phyloP scores from a whole-genome alignment of 2,797 vertebrate species.

The Synanceia verrucosa region DNA sequence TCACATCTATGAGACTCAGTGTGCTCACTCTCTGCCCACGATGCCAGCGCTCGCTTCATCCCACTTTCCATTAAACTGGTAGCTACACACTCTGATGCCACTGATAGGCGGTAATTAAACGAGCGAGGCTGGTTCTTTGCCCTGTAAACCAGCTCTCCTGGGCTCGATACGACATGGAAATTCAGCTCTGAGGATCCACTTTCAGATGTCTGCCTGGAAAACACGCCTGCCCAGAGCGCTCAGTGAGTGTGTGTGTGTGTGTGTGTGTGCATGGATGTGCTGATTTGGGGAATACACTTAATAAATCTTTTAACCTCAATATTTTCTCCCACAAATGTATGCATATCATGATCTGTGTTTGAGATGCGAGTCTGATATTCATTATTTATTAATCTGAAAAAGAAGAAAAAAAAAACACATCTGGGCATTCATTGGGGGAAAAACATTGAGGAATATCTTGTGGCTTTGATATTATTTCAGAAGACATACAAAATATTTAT shows the following conservation, averaged over 20 bases:
- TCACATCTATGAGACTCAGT: slow-evolving; percentile 31
- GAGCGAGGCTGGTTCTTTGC: slow-evolving; percentile 69
- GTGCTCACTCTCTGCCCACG: slow-evolving; percentile 40
- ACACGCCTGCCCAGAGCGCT: slow-evolving; percentile 46
- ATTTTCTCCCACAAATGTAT: slow-evolving; percentile 56
- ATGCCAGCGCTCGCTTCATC: slow-evolving; percentile 57
- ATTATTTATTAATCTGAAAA: slow-evolving; percentile 65
- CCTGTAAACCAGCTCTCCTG: slow-evolving; percentile 76
- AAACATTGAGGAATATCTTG: slow-evolving; percentile 23
- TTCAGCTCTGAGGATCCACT: slow-evolving; percentile 67
- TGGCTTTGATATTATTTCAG: slow-evolving; percentile 15
- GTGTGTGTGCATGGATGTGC: slow-evolving; percentile 33
- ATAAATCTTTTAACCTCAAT: slow-evolving; percentile 73
- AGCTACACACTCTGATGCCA: slow-evolving; percentile 67
- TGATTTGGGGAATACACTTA: slow-evolving; percentile 63
- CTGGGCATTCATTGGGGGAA: slow-evolving; percentile 17
- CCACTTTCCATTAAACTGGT: slow-evolving; percentile 65
- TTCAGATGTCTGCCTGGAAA: slow-evolving; percentile 66
- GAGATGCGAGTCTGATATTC: slow-evolving; percentile 41
- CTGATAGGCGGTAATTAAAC: slow-evolving; percentile 77
- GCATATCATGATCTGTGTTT: slow-evolving; percentile 60
- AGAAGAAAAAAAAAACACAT: slow-evolving; percentile 12
- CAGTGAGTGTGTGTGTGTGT: background rate
- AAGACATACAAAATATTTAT: background rate
- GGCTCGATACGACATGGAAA: slow-evolving; percentile 71